These are phyloP conservation scores for Tapirus indicus DNA, from an alignment of 2,797 vertebrate genomes.

Conservation along the genomic window DNA sequence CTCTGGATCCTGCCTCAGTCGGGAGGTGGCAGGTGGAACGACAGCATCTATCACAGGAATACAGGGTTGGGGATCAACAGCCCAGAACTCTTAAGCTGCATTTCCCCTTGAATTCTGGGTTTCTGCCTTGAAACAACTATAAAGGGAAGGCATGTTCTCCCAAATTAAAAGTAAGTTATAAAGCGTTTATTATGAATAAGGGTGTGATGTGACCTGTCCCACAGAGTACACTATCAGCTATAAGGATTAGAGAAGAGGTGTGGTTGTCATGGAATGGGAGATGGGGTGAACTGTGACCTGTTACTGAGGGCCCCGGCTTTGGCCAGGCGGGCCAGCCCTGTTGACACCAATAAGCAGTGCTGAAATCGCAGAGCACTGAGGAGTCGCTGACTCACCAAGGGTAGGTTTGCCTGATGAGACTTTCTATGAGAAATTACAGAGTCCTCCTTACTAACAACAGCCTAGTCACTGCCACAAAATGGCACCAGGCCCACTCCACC, in stretches of 20 bases:
- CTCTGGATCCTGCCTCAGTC: neutral
- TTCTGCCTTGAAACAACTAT: neutral
- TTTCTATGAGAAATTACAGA: neutral
- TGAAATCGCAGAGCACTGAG: neutral
- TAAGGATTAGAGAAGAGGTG: neutral
- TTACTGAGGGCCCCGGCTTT: neutral
- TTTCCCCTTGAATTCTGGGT: neutral
- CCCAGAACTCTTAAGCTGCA: neutral
- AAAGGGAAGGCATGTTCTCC: neutral
- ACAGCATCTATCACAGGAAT: too few relatives aligned
- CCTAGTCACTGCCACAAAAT: neutral
- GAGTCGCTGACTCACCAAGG: neutral
- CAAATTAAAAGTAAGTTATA: neutral
- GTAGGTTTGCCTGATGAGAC: neutral
- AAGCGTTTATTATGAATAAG: neutral
- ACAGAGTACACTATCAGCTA: neutral
- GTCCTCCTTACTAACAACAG: neutral
- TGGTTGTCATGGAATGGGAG: accelerated
- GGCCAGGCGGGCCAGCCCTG: neutral
- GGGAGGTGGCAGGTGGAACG: neutral
- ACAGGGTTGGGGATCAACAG: neutral
- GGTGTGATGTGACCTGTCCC: neutral
- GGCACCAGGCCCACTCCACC: too few relatives aligned
- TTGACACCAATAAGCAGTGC: neutral
- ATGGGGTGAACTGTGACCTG: neutral